Evolutionary conservation across 2,797 vertebrate species (phyloP).

Genomic region (Florisuga fusca): DNA sequence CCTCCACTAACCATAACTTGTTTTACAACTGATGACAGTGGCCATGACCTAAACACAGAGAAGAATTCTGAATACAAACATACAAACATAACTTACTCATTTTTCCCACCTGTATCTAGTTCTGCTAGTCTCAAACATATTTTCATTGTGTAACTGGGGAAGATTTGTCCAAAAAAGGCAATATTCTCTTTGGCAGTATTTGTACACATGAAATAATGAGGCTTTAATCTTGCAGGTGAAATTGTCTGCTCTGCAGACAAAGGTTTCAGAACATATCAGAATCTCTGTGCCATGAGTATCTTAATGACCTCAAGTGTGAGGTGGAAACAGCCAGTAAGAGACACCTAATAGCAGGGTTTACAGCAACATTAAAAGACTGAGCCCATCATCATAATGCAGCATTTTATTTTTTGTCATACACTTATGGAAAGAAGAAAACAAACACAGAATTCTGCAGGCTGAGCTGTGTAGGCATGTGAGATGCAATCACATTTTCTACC

Average conservation of each 20-base stretch:
- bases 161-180: background rate
- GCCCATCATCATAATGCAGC: background rate
- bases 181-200: background rate
- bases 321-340: background rate
- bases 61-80: background rate
- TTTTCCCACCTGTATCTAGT: background rate
- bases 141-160: background rate
- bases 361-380: background rate
- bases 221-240: background rate
- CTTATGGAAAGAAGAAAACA: background rate
- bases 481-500: slow-evolving; percentile 17
- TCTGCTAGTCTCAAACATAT: background rate
- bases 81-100: fast-evolving
- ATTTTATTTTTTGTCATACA: background rate
- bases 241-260: background rate
- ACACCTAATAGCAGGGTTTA: background rate
- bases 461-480: background rate
- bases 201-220: background rate
- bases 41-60: background rate
- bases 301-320: background rate
- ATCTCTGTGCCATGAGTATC: background rate
- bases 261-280: background rate
- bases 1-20: background rate
- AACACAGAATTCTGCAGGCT: background rate
- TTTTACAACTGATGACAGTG: background rate